Evolutionary conservation across 92 coral and sea anemone genomes (phyloP).

Genomic region (Umimayanthus kanabou): DNA sequence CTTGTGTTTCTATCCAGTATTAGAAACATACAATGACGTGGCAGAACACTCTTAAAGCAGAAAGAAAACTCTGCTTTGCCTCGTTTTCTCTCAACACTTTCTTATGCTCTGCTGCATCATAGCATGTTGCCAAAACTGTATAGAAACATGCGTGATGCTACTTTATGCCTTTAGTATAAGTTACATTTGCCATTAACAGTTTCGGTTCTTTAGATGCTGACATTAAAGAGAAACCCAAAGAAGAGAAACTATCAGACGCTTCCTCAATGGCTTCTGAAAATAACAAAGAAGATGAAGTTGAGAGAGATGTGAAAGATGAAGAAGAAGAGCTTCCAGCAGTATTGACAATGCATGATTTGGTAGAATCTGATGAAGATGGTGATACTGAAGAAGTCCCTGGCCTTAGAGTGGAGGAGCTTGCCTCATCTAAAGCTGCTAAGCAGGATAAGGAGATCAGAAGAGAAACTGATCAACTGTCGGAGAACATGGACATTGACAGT

Average conservation of each 20-base stretch:
- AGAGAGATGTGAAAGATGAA: slow-evolving; percentile 17
- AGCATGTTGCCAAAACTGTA: too few species aligned
- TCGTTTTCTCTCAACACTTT: too few species aligned
- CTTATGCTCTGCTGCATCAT: too few species aligned
- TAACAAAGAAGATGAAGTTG: neutral
- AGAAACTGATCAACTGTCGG: neutral
- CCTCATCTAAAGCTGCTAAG: neutral
- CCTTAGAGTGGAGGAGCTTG: slow-evolving; percentile 20
- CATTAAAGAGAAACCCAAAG: neutral
- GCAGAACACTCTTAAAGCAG: too few species aligned
- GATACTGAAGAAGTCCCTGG: slow-evolving; percentile 18
- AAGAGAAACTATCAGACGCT: neutral
- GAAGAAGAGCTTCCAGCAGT: slow-evolving; percentile 70
- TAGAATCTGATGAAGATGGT: slow-evolving; percentile 47
- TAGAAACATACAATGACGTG: too few species aligned
- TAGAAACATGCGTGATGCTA: too few species aligned
- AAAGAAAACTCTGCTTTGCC: too few species aligned
- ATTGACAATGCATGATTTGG: slow-evolving; percentile 79
- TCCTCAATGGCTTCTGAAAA: slow-evolving; percentile 7
- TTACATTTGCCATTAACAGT: too few species aligned
- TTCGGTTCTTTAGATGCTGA: neutral
- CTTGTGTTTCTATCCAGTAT: too few species aligned
- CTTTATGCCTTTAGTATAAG: too few species aligned
- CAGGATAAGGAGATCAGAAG: neutral
- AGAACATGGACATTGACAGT: neutral